Conservation (phyloP, 2,888 invertebrate genomes). For the Nemurella pictetii region DNA sequence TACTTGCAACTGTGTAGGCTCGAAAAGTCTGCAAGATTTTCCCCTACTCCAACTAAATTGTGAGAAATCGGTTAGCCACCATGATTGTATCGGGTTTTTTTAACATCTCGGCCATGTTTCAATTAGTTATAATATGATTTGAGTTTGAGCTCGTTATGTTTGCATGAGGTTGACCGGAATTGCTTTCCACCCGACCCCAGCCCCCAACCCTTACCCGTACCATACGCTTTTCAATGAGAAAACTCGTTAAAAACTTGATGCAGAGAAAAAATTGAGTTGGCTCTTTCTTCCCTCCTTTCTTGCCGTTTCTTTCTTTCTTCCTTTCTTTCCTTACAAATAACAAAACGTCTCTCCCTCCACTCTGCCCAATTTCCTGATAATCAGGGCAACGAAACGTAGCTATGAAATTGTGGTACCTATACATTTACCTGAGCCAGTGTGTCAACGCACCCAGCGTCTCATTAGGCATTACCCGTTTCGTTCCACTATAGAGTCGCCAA, state of each 20-base stretch:
- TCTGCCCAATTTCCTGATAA: neutral
- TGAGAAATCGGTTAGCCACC: neutral
- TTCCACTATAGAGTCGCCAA: neutral
- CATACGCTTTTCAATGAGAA: slow-evolving; percentile 43
- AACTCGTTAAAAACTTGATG: slow-evolving; percentile 47
- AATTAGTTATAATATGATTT: slow-evolving; percentile 42
- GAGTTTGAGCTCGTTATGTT: slow-evolving; percentile 39
- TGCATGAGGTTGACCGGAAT: slow-evolving; percentile 42
- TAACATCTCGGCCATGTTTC: slow-evolving; percentile 32
- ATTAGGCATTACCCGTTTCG: neutral
- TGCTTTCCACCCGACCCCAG: slow-evolving; percentile 32
- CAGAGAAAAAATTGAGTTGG: slow-evolving; percentile 35
- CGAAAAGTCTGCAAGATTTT: neutral
- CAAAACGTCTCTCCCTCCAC: slow-evolving; percentile 4
- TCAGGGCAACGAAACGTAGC: neutral
- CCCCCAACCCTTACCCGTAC: slow-evolving; percentile 21
- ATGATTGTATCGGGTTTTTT: slow-evolving; percentile 21
- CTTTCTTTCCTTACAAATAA: slow-evolving; percentile 28
- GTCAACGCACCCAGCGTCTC: neutral
- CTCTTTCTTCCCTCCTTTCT: slow-evolving; percentile 22
- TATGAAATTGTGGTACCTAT: neutral
- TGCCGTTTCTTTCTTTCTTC: neutral
- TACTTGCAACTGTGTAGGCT: no score
- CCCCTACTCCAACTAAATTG: neutral
- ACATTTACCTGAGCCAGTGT: neutral